phyloP scores from a whole-genome alignment of 2,113 vertebrate species.

The Paraplagusia blochii region DNA sequence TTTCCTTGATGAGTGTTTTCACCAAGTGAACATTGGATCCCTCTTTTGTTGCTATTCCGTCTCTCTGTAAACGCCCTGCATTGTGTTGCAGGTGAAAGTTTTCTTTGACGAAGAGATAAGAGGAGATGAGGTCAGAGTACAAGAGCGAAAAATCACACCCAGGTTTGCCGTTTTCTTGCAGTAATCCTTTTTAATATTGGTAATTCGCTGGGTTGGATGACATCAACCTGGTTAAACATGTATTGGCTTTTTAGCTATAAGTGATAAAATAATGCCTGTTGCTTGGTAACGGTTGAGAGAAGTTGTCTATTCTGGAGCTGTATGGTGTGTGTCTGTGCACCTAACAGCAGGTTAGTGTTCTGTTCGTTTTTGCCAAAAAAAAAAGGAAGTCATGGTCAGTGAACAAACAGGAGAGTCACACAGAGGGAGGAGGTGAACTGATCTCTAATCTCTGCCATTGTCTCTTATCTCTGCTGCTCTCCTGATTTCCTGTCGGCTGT shows the following conservation, averaged over 20 bases:
- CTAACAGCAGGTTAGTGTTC: conserved; percentile 24
- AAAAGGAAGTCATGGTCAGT: conserved; percentile 51
- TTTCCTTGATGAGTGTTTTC: conserved; percentile 3
- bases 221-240: conserved; percentile 14
- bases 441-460: conserved; percentile 71
- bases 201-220: conserved; percentile 28
- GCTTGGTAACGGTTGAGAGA: conserved; percentile 28
- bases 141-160: not conserved
- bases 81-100: conserved; percentile 40
- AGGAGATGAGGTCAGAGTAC: conserved; percentile 47
- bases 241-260: conserved; percentile 23
- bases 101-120: conserved; percentile 21
- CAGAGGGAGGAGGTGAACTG: conserved; percentile 45
- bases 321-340: conserved; percentile 2
- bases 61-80: conserved; percentile 11
- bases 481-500: conserved; percentile 65
- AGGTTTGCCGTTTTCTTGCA: not conserved
- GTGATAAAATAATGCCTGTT: conserved; percentile 20
- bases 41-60: not conserved
- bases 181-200: conserved; percentile 8
- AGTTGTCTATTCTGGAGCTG: not conserved
- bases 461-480: conserved; percentile 56
- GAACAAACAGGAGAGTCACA: conserved; percentile 42
- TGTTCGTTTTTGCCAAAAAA: conserved; percentile 28
- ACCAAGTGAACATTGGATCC: conserved; percentile 2